Percentiles rank a stretch among this genome's conserved stretches.
phyloP scores from a whole-genome alignment of 2,888 invertebrate genomes.

The Xylota segnis region DNA sequence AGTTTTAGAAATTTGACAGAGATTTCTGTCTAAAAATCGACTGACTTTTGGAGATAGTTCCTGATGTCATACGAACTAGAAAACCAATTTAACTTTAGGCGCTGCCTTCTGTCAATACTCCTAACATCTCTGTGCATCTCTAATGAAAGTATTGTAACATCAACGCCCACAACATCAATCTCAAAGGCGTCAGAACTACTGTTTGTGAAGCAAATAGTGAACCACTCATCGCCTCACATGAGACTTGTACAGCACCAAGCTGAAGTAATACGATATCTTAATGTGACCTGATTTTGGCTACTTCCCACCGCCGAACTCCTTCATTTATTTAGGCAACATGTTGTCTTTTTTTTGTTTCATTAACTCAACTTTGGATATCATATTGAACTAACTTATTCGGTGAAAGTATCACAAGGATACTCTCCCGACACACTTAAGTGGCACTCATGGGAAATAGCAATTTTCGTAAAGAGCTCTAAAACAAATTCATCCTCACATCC shows the following conservation, averaged over 20 bases:
- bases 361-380: background rate
- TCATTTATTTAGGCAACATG: background rate
- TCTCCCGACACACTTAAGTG: slow-evolving; percentile 25
- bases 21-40: too few relatives aligned
- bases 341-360: slow-evolving; percentile 2
- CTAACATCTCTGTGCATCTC: too few relatives aligned
- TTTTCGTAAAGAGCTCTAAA: slow-evolving; percentile 43
- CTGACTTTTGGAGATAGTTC: too few relatives aligned
- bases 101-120: too few relatives aligned
- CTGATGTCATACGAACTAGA: too few relatives aligned
- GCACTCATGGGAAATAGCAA: slow-evolving; percentile 32
- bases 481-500: slow-evolving; percentile 19
- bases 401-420: slow-evolving; percentile 7
- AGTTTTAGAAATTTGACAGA: too few relatives aligned
- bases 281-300: background rate
- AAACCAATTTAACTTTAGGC: too few relatives aligned
- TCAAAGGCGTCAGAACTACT: background rate
- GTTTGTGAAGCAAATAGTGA: background rate
- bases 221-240: background rate
- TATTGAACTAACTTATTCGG: slow-evolving; percentile 4
- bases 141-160: background rate
- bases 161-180: background rate
- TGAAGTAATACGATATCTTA: background rate
- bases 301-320: background rate
- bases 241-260: background rate